phyloP scores from a whole-genome alignment of 2,797 vertebrate species.

The Tapera naevia region DNA sequence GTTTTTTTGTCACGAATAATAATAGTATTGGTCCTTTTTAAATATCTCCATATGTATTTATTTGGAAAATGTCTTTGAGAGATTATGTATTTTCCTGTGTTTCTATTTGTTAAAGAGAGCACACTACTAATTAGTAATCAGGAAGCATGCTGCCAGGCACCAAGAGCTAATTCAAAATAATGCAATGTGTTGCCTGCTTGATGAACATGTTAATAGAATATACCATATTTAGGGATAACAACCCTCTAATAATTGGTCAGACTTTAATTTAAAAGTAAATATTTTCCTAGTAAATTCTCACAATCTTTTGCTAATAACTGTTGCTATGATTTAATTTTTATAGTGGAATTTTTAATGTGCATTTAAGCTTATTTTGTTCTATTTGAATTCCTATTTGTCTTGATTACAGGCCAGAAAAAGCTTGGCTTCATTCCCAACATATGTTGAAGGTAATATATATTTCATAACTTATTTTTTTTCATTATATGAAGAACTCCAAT shows the following conservation, averaged over 20 bases:
- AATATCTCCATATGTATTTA: not conserved
- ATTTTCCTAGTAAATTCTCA: not conserved
- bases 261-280: not conserved
- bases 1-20: not conserved
- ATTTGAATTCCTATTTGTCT: conserved; percentile 71
- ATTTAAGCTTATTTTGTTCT: conserved; percentile 52
- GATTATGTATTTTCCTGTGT: not conserved
- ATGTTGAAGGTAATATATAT: conserved; percentile 89
- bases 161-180: conserved; percentile 1
- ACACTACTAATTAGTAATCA: not conserved
- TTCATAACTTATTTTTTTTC: not conserved
- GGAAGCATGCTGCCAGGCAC: not conserved
- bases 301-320: conserved; percentile 30
- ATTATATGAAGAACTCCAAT: not conserved
- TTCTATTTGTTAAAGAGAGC: not conserved
- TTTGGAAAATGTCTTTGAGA: not conserved
- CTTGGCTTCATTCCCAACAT: conserved; percentile 90
- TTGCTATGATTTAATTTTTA: not conserved
- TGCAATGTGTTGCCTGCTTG: not conserved
- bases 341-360: conserved; percentile 48
- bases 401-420: conserved; percentile 86
- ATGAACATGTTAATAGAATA: not conserved
- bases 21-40: not conserved
- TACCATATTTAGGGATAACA: conserved; percentile 1
- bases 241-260: conserved; percentile 18